Base-by-base conservation (phyloP, 1,140 invertebrate genomes). In the Cydia pomonella region DNA sequence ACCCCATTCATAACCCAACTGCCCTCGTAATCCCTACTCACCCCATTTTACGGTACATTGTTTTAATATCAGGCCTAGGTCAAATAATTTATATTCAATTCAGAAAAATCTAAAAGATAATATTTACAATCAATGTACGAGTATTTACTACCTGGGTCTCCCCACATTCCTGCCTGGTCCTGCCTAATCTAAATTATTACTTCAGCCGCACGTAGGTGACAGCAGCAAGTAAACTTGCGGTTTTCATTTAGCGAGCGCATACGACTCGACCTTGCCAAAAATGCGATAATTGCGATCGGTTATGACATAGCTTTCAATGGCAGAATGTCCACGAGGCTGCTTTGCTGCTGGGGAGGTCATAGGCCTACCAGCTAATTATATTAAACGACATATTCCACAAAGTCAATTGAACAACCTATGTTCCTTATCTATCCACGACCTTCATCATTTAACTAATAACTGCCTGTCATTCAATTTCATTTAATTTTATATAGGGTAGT, bases 231-330 rank as follows among this genome's bases (percentile, higher is more conserved):
- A 59, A 59, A 21, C 3, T 59, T 18, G 50, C 50, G n/a, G n/a
- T 18, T 18, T 59, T 59, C 7, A 59, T 23, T 59, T 23, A 7
- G 53, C 47, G 44, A 47, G 13, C 44, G 44, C 44, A 47, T 47
- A 3, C 44, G 47, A 29, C 25, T n/a, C 64, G 33, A 23, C 64
- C 64, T 69, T 69, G 27, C 18, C 29, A 69, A 69, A 69, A 69
- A 69, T 69, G 33, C 29, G 64, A 69, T 69, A 69, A 69, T 69
- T 69, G 64, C 27, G 63, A 64, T 64, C 63, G 63, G 63, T 64
- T 64, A 64, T 64, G 63, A 64, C 63, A 64, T 33, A 38, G 64
- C 64, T 69, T 69, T 33, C 33, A 33, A 64, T 18, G 63, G 25
- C 23, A 27, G 63, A 64, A 64, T 64, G 63, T 33, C 63, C 27